Conservation (phyloP, 1,140 invertebrate genomes). For the Apis mellifera region DNA sequence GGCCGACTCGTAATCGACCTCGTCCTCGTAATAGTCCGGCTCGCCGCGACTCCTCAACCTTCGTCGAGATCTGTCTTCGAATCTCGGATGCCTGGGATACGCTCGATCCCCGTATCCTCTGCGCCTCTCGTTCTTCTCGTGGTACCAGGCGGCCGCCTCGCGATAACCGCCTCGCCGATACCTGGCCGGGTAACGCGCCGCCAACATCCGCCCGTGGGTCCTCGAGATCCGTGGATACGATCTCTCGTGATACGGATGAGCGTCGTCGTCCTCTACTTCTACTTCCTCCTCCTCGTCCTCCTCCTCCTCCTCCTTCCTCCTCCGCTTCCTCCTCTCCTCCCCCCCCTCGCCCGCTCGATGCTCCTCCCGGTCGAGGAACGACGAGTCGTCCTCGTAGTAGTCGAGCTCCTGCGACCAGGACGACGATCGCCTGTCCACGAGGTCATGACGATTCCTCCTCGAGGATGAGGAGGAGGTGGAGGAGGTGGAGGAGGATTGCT, state of each 20-base stretch:
- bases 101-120: constrained; percentile 31
- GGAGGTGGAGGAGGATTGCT: constrained; percentile 41
- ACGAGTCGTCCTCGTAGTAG: constrained; percentile 46
- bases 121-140: constrained; percentile 33
- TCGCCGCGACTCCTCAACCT: constrained; percentile 35
- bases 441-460: constrained; percentile 45
- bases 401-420: constrained; percentile 52
- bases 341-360: constrained; percentile 27
- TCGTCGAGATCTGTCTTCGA: constrained; percentile 12
- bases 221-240: constrained; percentile 30
- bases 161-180: constrained; percentile 34
- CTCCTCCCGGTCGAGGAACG: constrained; percentile 34
- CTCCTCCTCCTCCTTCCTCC: constrained; percentile 36
- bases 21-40: constrained; percentile 45
- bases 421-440: constrained; percentile 49
- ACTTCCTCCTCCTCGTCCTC: constrained; percentile 35
- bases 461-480: constrained; percentile 54
- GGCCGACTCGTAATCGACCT: constrained; percentile 51
- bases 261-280: constrained; percentile 46
- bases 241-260: constrained; percentile 45
- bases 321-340: constrained; percentile 28
- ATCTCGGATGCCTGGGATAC: background rate
- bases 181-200: constrained; percentile 32
- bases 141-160: constrained; percentile 36
- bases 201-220: constrained; percentile 23